Evolutionary conservation across 2,888 invertebrate genomes (phyloP), one percentile per base, ranked within the genome.

Genomic region (Agonopterix heracliana): DNA sequence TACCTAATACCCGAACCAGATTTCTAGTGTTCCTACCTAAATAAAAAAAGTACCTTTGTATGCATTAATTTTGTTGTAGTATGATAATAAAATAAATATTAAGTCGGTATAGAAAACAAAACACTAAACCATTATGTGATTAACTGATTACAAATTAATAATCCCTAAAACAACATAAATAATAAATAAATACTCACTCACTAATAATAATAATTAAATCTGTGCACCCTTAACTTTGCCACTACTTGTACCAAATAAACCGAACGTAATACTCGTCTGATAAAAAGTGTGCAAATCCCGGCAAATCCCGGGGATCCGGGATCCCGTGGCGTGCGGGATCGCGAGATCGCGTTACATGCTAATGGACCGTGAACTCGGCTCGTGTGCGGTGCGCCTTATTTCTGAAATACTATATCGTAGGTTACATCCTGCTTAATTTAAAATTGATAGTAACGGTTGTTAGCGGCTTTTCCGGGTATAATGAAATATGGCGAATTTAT

Each of bases 241-340:
- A 45, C 35, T 10, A 35, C 9, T 17, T 46, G 46, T 26, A 46
- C 38, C 40, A 40, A 38, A 26, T 40, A n/a, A 40, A 12, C 41
- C 5, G 13, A n/a, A 34, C 41, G 12, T 46, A 46, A 46, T 52
- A 46, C 49, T 45, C 36, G 45, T 44, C 47, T 41, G 54, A 48
- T 50, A 61, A 67, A 66, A 66, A 66, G 51, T 51, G 53, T 46
- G 56, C 59, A 57, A 67, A 65, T 64, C 60, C 57, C 50, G 7
- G 10, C 26, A 12, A 12, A 41, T 41, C 41, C 41, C 36, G 13
- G 51, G 47, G 47, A 60, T 61, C 54, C 55, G 55, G 46, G 53
- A 43, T 43, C 47, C 53, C 34, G 48, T 34, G 34, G 49, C 36
- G 38, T 38, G 17, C 53, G 47, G 46, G 53, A 42, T 42, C 44